Evolutionary conservation across 2,797 vertebrate genomes (phyloP).

Genomic region (Phataginus tricuspis): DNA sequence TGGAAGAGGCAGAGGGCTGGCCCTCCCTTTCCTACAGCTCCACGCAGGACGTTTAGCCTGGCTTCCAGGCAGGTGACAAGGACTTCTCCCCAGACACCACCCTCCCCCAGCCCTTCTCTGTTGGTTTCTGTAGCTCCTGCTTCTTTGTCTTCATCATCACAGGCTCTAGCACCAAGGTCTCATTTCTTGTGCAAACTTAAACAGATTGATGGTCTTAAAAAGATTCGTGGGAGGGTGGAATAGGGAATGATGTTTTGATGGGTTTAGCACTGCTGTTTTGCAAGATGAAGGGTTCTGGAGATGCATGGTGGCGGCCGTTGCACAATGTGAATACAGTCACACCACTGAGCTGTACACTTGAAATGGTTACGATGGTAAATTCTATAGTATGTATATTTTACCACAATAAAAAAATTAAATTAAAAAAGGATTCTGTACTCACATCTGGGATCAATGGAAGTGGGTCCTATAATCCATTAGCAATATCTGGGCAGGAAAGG

Average conservation of each 20-base stretch:
- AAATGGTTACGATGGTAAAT: neutral
- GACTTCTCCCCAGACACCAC: too few relatives aligned
- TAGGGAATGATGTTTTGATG: neutral
- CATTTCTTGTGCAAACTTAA: neutral
- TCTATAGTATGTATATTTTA: neutral
- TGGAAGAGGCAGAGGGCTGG: neutral
- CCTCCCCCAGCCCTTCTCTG: too few relatives aligned
- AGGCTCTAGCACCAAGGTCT: neutral
- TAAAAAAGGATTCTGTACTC: neutral
- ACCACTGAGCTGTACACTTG: neutral
- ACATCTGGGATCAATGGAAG: neutral
- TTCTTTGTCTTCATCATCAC: neutral
- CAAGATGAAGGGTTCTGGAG: neutral
- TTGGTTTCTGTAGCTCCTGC: neutral
- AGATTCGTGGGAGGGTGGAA: neutral
- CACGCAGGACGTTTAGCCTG: neutral
- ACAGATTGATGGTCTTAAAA: neutral
- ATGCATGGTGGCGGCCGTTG: too few relatives aligned
- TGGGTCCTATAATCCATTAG: neutral
- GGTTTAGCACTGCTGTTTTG: neutral
- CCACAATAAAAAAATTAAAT: neutral
- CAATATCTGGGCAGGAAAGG: neutral
- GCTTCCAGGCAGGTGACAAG: neutral
- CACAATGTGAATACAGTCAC: neutral
- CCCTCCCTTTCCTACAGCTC: neutral